Percentiles rank a stretch among this genome's conserved stretches.
Evolutionary conservation across 2,888 invertebrate species (phyloP).

Genomic region (Dusona sp.): DNA sequence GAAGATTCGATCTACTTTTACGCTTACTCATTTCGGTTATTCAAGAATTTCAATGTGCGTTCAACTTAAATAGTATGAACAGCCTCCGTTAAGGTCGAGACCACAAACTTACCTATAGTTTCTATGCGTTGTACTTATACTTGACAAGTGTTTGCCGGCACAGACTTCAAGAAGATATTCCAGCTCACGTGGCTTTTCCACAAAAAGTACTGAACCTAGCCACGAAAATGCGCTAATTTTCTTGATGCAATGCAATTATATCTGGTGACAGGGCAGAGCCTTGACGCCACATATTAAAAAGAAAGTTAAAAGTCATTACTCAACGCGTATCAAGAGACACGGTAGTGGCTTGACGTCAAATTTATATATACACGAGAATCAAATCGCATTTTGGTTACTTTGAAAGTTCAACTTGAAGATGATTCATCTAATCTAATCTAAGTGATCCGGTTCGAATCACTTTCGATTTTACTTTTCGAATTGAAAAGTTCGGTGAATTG

Average conservation of each 20-base stretch:
- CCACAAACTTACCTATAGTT: background rate
- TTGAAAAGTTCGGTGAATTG: background rate
- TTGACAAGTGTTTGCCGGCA: slow-evolving; percentile 29
- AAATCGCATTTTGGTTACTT: background rate
- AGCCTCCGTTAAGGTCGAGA: slow-evolving; percentile 11
- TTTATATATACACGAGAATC: background rate
- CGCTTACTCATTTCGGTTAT: slow-evolving; percentile 39
- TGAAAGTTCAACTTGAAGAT: background rate
- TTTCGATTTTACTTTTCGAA: too few species aligned
- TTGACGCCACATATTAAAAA: background rate
- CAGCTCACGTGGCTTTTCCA: too few species aligned
- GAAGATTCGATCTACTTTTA: slow-evolving; percentile 48
- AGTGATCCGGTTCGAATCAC: too few species aligned
- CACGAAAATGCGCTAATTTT: too few species aligned
- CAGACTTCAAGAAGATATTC: too few species aligned
- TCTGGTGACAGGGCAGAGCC: too few species aligned
- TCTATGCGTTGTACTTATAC: too few species aligned
- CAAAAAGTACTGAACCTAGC: too few species aligned
- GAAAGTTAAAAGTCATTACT: background rate
- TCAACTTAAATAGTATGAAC: slow-evolving; percentile 46
- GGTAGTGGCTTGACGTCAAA: too few species aligned
- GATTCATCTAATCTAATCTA: background rate
- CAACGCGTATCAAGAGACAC: too few species aligned
- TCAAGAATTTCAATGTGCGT: slow-evolving; percentile 50
- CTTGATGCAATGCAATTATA: too few species aligned